These are phyloP conservation scores for Ceratoteleas bidentatus DNA, from an alignment of 1,140 invertebrate species.

Conservation along the genomic window DNA sequence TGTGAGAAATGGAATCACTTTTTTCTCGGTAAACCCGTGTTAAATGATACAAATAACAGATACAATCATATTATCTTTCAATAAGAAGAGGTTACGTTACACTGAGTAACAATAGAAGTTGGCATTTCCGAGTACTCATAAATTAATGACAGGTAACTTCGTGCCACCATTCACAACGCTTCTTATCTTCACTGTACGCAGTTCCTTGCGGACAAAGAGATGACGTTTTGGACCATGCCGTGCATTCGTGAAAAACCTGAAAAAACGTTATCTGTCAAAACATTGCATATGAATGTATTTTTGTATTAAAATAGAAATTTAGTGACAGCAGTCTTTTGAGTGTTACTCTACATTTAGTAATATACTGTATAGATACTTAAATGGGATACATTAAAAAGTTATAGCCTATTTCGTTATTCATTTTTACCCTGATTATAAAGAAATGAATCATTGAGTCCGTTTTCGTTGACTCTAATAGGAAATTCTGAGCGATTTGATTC, in stretches of 20 bases:
- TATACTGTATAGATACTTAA: no score
- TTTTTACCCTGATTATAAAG: neutral
- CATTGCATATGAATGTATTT: neutral
- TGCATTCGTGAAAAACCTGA: conserved; percentile 81
- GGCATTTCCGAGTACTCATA: conserved; percentile 17
- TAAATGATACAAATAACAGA: conserved; percentile 19
- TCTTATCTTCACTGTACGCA: conserved; percentile 80
- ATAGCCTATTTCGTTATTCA: neutral
- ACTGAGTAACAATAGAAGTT: conserved; percentile 11
- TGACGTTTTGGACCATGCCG: conserved; percentile 75
- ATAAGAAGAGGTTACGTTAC: conserved; percentile 6
- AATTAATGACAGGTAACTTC: conserved; percentile 73
- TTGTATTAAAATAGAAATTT: neutral
- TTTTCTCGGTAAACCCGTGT: conserved; percentile 3
- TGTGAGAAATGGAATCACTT: conserved; percentile 4
- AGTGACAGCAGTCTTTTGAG: neutral
- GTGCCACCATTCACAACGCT: conserved; percentile 84
- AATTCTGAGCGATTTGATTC: no score
- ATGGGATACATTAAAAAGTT: neutral
- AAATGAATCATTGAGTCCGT: no score
- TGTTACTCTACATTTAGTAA: no score
- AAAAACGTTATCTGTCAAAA: conserved; percentile 4
- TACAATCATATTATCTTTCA: neutral
- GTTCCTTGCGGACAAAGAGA: conserved; percentile 83
- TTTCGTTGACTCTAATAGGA: no score